Evolutionary conservation across 2,888 invertebrate genomes (phyloP), one percentile per base, ranked within the genome.

Genomic region (Noctua comes): DNA sequence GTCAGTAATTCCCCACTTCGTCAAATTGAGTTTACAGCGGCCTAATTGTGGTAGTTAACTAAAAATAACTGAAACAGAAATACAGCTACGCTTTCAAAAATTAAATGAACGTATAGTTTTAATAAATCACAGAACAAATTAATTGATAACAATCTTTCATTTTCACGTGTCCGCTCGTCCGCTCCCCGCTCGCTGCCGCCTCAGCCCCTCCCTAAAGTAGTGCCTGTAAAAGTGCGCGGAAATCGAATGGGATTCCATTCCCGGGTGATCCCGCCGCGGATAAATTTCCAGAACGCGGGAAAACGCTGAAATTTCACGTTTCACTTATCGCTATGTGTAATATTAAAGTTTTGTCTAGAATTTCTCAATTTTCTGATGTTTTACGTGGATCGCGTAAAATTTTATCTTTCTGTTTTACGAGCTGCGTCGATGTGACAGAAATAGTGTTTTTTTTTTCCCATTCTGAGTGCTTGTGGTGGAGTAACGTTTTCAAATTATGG

Each of bases 221-320:
- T 83, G 69, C 73, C 82, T 86, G 87, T 91, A 90, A 92, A 91
- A 91, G 86, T 87, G 84, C 86, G 80, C 93, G 95, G 95, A 95
- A 94, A 95, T 95, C 94, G 93, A 94, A 94, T 93, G 91, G 90
- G 85, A 90, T 91, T 88, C 89, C 90, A 91, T 91, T 91, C 89
- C 87, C 90, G 87, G 74, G 90, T 89, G 91, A 91, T 92, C 87
- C 57, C 83, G 80, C 82, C 82, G 84, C 82, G 87, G 91, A 90
- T 90, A 89, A 80, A 83, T 85, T 83, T 81, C 76, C 76, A 80
- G 84, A 77, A 74, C 77, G 81, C 73, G 83, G 82, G 86, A 69
- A 82, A 82, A 81, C 62, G 79, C 73, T 84, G 88, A 85, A 82
- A 82, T 88, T 88, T 84, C 83, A 84, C 85, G 74, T 84, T 80